Evolutionary conservation across 2,797 vertebrate species (phyloP).

Genomic region (Liparis tanakae): DNA sequence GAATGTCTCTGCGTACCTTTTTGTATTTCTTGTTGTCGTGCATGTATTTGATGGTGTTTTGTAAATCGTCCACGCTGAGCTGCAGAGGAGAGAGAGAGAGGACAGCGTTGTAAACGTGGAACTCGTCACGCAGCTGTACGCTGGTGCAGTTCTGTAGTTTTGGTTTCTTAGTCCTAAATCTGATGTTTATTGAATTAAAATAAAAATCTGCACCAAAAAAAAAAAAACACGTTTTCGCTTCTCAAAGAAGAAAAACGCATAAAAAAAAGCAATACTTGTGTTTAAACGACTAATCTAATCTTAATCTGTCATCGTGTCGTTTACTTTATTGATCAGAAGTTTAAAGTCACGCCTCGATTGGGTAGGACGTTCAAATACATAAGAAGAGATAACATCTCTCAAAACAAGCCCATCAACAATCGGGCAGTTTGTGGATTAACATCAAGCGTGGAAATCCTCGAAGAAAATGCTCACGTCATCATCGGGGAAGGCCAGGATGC

Average conservation of each 20-base stretch:
- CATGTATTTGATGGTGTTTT: constrained; percentile 90
- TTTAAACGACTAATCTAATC: neutral
- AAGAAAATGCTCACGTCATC: constrained; percentile 86
- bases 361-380: neutral
- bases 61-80: constrained; percentile 89
- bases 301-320: neutral
- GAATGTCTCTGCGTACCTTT: constrained; percentile 82
- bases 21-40: constrained; percentile 88
- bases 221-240: neutral
- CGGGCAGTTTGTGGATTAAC: neutral
- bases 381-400: neutral
- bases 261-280: neutral
- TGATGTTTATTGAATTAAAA: neutral
- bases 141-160: no score
- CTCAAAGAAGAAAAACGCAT: neutral
- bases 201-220: neutral
- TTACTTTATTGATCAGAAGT: neutral
- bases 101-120: neutral
- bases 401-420: neutral
- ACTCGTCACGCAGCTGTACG: neutral
- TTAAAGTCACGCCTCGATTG: no score
- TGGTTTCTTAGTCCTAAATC: neutral
- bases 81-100: constrained; percentile 61
- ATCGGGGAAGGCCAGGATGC: constrained; percentile 90
- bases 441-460: constrained; percentile 20